Base-by-base conservation (phyloP, 53 echinoderm and acorn worm genomes). In the Pentamera pediparva region DNA sequence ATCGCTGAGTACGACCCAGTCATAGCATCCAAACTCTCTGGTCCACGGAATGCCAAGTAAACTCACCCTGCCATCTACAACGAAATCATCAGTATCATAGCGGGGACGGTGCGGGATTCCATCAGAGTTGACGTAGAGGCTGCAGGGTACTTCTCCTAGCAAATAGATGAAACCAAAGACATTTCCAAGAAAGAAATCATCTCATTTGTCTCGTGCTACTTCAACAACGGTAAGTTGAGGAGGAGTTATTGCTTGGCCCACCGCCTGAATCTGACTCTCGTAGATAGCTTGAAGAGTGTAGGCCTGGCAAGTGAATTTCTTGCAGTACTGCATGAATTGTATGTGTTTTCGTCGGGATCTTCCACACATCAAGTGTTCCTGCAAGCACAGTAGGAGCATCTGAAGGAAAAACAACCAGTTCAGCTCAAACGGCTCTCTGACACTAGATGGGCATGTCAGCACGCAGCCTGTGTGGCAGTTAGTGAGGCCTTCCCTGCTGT, bases 371-470 rank as follows among this genome's bases (percentile, higher is more conserved):
- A 70, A 29, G 35, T 31, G 3, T 69, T 35, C 11, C 3, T 78
- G 32, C 11, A 47, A 30, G 22, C 40, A 19, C 78, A 78, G 29
- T 49, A 32, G 51, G 35, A 70, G 26, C 27, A 37, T n/a, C 58
- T 57, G 19, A 35, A 69, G 19, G 32, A 49, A 24, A 69, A 37
- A 70, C 31, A 34, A 3, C 80, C 56, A 8, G 26, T 55, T 28
- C 61, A 75, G 37, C 36, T 75, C 1, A 54, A 61, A 38, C 36
- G 29, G 51, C 43, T 81, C 21, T 75, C 74, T 19, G 65, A 81
- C 71, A 81, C 74, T 17, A 22, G 81, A 41, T 81, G 74, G 81
- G 45, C 81, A 24, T 81, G 77, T 22, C 77, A 78, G 36, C 39
- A 43, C 28, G 60, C 27, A 21, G 74, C 75, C 18, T 64, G 57